These are phyloP conservation scores for Aquatica leii DNA, from an alignment of 2,888 invertebrate species.

Conservation along the genomic window DNA sequence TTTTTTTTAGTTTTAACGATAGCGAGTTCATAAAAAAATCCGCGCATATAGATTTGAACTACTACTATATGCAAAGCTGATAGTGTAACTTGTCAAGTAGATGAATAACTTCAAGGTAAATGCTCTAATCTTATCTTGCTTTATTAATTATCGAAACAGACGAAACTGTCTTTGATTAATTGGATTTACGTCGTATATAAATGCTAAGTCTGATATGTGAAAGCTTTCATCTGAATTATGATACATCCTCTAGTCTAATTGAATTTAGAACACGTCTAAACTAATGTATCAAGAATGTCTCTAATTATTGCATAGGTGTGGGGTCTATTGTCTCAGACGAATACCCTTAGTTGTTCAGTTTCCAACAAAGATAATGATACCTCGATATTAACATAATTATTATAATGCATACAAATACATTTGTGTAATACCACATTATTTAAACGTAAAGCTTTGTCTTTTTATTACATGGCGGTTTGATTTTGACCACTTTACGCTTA, in stretches of 20 bases:
- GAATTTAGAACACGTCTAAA: conserved; percentile 28
- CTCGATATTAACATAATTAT: conserved; percentile 27
- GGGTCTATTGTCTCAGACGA: conserved; percentile 37
- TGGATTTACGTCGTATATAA: conserved; percentile 29
- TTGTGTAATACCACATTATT: conserved; percentile 23
- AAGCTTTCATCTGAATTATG: conserved; percentile 33
- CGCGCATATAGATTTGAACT: not conserved
- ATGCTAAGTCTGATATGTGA: conserved; percentile 26
- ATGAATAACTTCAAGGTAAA: conserved; percentile 25
- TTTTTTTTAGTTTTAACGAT: too few relatives aligned
- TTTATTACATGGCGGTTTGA: conserved; percentile 19
- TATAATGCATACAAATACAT: conserved; percentile 21
- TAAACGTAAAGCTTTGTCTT: conserved; percentile 20
- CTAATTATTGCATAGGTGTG: conserved; percentile 42
- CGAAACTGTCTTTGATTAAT: conserved; percentile 34
- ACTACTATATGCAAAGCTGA: not conserved
- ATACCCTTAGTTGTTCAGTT: conserved; percentile 27
- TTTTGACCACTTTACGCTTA: conserved; percentile 22
- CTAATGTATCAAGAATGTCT: conserved; percentile 33
- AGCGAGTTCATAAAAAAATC: not conserved
- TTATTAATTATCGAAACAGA: conserved; percentile 32
- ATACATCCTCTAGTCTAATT: conserved; percentile 24
- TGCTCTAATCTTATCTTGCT: conserved; percentile 25
- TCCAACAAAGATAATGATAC: conserved; percentile 30
- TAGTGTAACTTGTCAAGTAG: conserved; percentile 22